Evolutionary conservation across 2,113 vertebrate species (phyloP).

Genomic region (Dendrocopos noguchii): DNA sequence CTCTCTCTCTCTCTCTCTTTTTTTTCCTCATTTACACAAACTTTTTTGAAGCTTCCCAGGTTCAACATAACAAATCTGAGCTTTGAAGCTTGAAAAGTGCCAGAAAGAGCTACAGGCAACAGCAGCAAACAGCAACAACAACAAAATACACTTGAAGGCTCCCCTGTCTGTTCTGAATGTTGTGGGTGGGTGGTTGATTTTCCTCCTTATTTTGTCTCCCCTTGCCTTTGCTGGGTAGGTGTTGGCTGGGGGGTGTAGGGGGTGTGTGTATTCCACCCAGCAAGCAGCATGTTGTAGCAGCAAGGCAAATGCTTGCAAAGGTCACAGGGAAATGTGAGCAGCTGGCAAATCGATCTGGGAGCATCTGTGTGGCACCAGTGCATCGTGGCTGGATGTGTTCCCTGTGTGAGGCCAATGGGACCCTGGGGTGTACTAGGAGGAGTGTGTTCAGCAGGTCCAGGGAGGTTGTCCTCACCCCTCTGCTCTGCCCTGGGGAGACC

Average conservation of each 20-base stretch:
- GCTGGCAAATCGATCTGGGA: neutral
- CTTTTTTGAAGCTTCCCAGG: constrained; percentile 37
- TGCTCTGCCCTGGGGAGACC: too few relatives aligned
- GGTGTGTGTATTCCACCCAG: neutral
- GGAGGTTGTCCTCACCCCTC: too few relatives aligned
- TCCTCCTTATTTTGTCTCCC: neutral
- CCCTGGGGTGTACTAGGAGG: too few relatives aligned
- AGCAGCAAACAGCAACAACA: neutral
- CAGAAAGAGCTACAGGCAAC: constrained; percentile 21
- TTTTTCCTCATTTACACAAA: neutral
- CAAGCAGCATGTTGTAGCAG: neutral
- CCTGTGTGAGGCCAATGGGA: too few relatives aligned
- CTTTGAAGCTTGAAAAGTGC: constrained; percentile 47
- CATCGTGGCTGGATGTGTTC: too few relatives aligned
- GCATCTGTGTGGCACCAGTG: neutral
- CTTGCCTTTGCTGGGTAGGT: neutral
- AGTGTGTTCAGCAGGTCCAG: too few relatives aligned
- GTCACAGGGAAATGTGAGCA: neutral
- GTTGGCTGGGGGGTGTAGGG: neutral
- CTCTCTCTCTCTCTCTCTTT: neutral
- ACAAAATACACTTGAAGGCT: neutral
- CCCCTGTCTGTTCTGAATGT: neutral
- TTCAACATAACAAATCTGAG: constrained; percentile 12
- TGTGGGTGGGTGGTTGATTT: neutral
- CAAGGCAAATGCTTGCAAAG: neutral